These are phyloP conservation scores for Actenoides lindsayi DNA, from an alignment of 2,113 vertebrate genomes.

Conservation along the genomic window DNA sequence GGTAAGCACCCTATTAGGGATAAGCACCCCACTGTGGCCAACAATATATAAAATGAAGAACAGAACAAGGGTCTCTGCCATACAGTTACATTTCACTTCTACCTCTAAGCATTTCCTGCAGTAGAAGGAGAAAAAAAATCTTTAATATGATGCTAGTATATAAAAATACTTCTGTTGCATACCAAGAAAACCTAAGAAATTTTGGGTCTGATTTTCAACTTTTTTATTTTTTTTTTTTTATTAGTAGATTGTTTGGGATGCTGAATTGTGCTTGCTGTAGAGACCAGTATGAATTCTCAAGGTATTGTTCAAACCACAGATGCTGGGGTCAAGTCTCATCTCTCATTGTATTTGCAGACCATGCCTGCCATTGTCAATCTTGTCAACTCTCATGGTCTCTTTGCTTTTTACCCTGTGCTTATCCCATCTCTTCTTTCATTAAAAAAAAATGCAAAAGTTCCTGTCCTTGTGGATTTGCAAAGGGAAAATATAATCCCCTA, in stretches of 20 bases:
- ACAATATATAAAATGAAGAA: neutral
- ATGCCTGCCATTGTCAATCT: conserved; percentile 39
- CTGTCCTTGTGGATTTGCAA: conserved; percentile 40
- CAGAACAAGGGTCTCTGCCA: neutral
- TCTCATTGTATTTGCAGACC: neutral
- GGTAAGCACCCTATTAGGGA: neutral
- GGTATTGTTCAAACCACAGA: conserved; percentile 1
- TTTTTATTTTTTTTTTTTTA: neutral
- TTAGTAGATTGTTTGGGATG: neutral
- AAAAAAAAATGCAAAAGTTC: neutral
- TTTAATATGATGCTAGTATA: neutral
- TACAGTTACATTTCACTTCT: neutral
- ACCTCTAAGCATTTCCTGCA: neutral
- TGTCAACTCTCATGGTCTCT: conserved; percentile 18
- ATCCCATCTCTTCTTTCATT: conserved; percentile 25
- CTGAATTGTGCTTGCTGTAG: neutral
- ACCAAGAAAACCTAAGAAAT: neutral
- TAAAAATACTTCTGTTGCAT: neutral
- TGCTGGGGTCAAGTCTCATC: conserved; percentile 19
- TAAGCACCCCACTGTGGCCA: neutral
- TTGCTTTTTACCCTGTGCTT: conserved; percentile 17
- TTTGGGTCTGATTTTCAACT: neutral
- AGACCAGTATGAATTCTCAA: neutral
- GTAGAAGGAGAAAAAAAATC: neutral
- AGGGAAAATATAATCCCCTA: conserved; percentile 37